Evolutionary conservation across 1,140 invertebrate species (phyloP).

Genomic region (Paraescarpia echinospica): DNA sequence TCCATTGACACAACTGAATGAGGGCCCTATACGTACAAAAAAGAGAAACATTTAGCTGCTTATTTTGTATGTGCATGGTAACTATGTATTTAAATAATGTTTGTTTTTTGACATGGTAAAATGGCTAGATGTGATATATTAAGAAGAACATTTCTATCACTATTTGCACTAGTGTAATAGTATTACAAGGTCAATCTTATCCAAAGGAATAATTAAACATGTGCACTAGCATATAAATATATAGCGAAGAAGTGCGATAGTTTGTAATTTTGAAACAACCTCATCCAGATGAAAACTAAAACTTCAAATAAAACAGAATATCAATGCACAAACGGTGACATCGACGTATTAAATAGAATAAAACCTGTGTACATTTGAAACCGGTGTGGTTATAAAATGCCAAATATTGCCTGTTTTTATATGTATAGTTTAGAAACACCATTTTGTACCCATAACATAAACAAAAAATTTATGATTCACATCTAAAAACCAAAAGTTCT

Average conservation of each 20-base stretch:
- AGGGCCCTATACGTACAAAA: too few species aligned
- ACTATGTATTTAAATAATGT: too few species aligned
- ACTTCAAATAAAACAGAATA: not conserved
- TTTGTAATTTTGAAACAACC: not conserved
- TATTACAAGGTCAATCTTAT: too few species aligned
- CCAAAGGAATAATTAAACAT: not conserved
- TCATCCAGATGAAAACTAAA: not conserved
- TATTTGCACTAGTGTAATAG: too few species aligned
- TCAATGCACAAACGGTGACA: not conserved
- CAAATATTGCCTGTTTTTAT: not conserved
- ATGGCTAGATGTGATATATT: too few species aligned
- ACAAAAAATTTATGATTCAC: not conserved
- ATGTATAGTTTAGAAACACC: not conserved
- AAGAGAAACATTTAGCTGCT: too few species aligned
- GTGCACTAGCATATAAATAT: not conserved
- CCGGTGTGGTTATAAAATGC: not conserved
- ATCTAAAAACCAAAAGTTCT: not conserved
- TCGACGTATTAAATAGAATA: not conserved
- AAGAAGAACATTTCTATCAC: too few species aligned
- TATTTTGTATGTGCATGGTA: too few species aligned
- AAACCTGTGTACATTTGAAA: not conserved
- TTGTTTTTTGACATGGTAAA: too few species aligned
- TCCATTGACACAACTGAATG: not conserved
- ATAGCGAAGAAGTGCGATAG: not conserved
- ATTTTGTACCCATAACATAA: not conserved